phyloP scores from a whole-genome alignment of 2,797 vertebrate genomes.

The Siniperca undulata region DNA sequence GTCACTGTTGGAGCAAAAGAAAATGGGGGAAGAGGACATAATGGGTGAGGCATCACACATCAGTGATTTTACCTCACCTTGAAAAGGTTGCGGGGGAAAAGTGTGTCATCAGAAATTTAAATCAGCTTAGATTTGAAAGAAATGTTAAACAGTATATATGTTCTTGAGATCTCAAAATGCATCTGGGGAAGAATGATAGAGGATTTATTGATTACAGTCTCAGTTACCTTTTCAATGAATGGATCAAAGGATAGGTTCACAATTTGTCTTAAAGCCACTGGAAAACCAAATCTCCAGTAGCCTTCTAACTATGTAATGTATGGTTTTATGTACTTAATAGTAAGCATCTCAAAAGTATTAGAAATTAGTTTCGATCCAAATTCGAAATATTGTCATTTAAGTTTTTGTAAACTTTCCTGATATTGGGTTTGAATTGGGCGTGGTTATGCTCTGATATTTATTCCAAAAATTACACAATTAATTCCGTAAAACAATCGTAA shows the following conservation, averaged over 20 bases:
- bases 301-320: too few relatives aligned
- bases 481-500: too few relatives aligned
- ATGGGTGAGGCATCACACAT: slow-evolving; percentile 39
- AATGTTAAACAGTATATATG: slow-evolving; percentile 9
- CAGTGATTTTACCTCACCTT: slow-evolving; percentile 59
- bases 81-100: slow-evolving; percentile 41
- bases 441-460: too few relatives aligned
- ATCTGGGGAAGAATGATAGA: neutral
- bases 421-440: too few relatives aligned
- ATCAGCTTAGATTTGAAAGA: slow-evolving; percentile 20
- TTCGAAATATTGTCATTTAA: too few relatives aligned
- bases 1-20: slow-evolving; percentile 60
- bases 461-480: too few relatives aligned
- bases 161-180: neutral
- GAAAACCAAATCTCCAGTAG: too few relatives aligned
- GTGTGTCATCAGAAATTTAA: slow-evolving; percentile 35
- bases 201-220: neutral
- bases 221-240: neutral
- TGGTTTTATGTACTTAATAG: too few relatives aligned
- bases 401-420: too few relatives aligned
- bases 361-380: too few relatives aligned
- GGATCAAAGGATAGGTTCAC: neutral
- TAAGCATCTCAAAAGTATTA: too few relatives aligned
- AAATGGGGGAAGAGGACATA: slow-evolving; percentile 35
- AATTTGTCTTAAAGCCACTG: too few relatives aligned